Base-by-base conservation (phyloP, 2,888 invertebrate genomes). In the Clistopyga incitator region DNA sequence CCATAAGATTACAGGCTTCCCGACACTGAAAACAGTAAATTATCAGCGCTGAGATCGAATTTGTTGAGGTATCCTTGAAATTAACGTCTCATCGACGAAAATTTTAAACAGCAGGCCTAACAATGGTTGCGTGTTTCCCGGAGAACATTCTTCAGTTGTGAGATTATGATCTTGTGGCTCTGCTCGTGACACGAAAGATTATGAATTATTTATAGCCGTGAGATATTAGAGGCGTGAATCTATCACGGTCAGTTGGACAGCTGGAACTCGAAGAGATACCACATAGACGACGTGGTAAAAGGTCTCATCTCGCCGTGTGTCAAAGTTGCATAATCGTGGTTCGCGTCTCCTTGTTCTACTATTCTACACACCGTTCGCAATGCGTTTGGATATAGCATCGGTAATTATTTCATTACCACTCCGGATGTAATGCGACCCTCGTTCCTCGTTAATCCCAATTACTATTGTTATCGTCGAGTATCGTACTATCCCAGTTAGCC, bases 361-460 rank as follows among this genome's bases (percentile, higher is more conserved):
- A 45, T 47, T 29, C 38, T 34, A 52, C 13, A 23, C 15, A 67
- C 25, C 34, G n/a, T 54, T 38, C 45, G 50, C 20, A 42, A 10
- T n/a, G 75, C 23, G n/a, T 83, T 56, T 25, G 68, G 59, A 82
- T 81, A 71, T 81, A 71, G 87, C 88, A 88, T 88, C 87, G 85
- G 86, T 89, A 90, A 90, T 91, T 91, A 91, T 91, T 89, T 88
- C 88, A 90, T 90, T 90, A 89, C 61, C 87, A 87, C 86, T 84
- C 82, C 86, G 88, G 87, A 89, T 89, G 87, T 84, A 85, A 84
- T 85, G 84, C 86, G 88, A 86, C 87, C 89, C 88, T 88, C 88
- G 86, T 81, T 80, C 77, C 87, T 88, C 77, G 87, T 90, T 90
- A 86, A 87, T 88, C 88, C 84, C 91, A 90, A 91, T 91, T 91